A percentile compares a stretch with the other conserved stretches of the same genome.
phyloP scores from a whole-genome alignment of 1,140 invertebrate genomes.

The Propsilocerus akamusi region DNA sequence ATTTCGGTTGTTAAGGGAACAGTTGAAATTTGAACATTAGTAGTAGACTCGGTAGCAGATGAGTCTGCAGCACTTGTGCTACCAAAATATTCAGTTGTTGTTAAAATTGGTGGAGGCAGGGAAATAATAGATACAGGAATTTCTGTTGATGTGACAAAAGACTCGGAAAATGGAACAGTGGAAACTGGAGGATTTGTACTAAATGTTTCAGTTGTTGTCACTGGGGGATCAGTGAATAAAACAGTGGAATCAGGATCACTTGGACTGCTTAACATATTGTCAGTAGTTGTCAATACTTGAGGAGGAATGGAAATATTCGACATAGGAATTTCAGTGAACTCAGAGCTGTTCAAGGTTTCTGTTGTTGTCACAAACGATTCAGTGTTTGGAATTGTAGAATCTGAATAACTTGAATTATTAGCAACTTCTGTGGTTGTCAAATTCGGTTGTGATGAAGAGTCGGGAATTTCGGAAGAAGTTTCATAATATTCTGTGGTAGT shows the following conservation, averaged over 20 bases:
- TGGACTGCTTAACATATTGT: too few relatives aligned
- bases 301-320: not conserved
- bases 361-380: too few relatives aligned
- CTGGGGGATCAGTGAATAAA: too few relatives aligned
- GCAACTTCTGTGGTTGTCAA: too few relatives aligned
- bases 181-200: not conserved
- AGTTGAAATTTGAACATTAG: not conserved
- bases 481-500: not conserved
- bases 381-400: too few relatives aligned
- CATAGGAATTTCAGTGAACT: not conserved
- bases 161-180: not conserved
- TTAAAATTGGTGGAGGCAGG: not conserved
- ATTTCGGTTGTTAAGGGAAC: not conserved
- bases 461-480: not conserved
- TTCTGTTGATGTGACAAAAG: not conserved
- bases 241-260: too few relatives aligned
- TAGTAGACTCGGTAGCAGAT: not conserved
- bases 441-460: too few relatives aligned
- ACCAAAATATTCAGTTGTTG: not conserved
- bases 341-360: too few relatives aligned
- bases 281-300: not conserved
- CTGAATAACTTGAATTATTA: too few relatives aligned
- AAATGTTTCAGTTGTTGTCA: not conserved
- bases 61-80: not conserved
- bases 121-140: not conserved